Percentiles rank a stretch among this genome's conserved stretches.
phyloP scores from a whole-genome alignment of 2,797 vertebrate genomes.

The Phrynocephalus forsythii region DNA sequence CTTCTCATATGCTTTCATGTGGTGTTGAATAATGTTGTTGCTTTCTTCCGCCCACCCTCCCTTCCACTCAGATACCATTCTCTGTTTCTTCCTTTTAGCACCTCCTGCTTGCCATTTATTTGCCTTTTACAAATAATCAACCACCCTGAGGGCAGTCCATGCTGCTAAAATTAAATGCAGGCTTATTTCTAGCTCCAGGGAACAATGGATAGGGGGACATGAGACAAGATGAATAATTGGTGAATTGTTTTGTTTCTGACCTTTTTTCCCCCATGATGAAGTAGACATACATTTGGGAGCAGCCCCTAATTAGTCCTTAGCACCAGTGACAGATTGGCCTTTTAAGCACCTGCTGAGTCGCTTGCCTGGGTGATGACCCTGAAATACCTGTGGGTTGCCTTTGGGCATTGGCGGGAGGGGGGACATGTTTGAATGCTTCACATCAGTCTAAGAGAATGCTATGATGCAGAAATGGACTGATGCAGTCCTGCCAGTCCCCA shows the following conservation, averaged over 20 bases:
- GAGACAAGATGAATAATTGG: slow-evolving; percentile 40
- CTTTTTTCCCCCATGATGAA: slow-evolving; percentile 46
- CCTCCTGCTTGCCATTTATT: slow-evolving; percentile 58
- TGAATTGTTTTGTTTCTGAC: slow-evolving; percentile 20
- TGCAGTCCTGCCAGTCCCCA: slow-evolving; percentile 59
- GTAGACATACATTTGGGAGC: slow-evolving; percentile 49
- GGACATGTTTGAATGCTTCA: background rate
- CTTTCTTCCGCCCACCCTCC: background rate
- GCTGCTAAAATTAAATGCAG: slow-evolving; percentile 61
- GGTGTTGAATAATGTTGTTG: slow-evolving; percentile 67
- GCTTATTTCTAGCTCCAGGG: slow-evolving; percentile 47
- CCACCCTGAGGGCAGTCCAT: slow-evolving; percentile 46
- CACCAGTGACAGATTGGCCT: slow-evolving; percentile 53
- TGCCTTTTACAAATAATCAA: slow-evolving; percentile 62
- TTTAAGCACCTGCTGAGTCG: background rate
- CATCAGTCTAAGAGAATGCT: slow-evolving; percentile 47
- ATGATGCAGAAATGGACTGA: slow-evolving; percentile 44
- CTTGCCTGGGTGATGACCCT: slow-evolving; percentile 40
- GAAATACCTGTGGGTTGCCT: slow-evolving; percentile 41
- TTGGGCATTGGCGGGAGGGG: slow-evolving; percentile 11
- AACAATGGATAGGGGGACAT: background rate
- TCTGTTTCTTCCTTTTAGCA: slow-evolving; percentile 58
- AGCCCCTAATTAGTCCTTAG: slow-evolving; percentile 57
- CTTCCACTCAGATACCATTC: slow-evolving; percentile 39
- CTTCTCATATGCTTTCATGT: slow-evolving; percentile 62